Evolutionary conservation across 2,888 invertebrate genomes (phyloP), one percentile per base, ranked within the genome.

Genomic region (Fissipunctia ypsillon): DNA sequence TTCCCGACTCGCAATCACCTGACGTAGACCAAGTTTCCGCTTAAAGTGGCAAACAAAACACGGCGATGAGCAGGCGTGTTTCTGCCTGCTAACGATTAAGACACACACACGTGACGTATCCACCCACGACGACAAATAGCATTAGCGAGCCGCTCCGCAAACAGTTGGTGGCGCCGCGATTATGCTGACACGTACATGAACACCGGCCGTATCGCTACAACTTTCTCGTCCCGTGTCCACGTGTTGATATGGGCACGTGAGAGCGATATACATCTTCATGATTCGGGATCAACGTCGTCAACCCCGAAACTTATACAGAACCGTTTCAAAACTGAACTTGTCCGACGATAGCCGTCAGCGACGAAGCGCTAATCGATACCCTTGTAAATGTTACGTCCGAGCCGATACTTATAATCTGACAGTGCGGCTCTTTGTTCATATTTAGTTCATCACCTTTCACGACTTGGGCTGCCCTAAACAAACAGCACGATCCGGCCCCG

Each of bases 71-170:
- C 92, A 90, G 90, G 90, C 90, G 92, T 92, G 93, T 94, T 93
- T 90, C 92, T 91, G 92, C 91, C 91, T 90, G 89, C 89, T 94
- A 95, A 95, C 93, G 93, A 95, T 94, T 94, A 95, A 96, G 94
- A 95, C 90, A 94, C 93, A 95, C 94, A 94, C 85, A 90, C 90
- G 90, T 92, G 92, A 91, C 92, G 91, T 91, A 93, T 90, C 93
- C 92, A 91, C 92, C 93, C 92, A 90, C 90, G 83, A 90, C 88
- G 89, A 92, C 92, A 95, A 95, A 95, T 92, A 95, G 93, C 93
- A 95, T 95, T 95, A 95, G 93, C 91, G 91, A 90, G 91, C 90
- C 91, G 91, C 91, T 93, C 88, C 85, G 89, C 93, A 95, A 95
- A 96, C 95, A 95, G 89, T 87, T 90, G 91, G 92, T 89, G 91